Percentiles rank a stretch among this genome's conserved stretches.
Conservation (phyloP, 2,113 vertebrate species). For the Marmota monax region DNA sequence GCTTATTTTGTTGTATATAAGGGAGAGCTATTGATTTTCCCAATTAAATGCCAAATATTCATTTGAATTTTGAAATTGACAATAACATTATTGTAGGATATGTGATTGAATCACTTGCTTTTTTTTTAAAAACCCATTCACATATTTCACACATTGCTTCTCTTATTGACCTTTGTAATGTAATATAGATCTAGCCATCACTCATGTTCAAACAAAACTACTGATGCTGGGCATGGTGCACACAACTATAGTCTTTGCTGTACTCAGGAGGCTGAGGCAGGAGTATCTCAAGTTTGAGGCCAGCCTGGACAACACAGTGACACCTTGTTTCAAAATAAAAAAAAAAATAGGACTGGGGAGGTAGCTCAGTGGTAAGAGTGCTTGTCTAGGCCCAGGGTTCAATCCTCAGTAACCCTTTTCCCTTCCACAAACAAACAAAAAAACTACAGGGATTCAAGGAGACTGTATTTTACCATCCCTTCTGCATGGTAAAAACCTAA, state of each 20-base stretch:
- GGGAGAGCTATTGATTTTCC: not conserved
- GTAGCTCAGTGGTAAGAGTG: not conserved
- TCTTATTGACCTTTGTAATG: conserved; percentile 78
- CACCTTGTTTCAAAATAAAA: not conserved
- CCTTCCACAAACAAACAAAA: not conserved
- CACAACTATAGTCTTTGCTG: not conserved
- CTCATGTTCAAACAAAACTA: conserved; percentile 51
- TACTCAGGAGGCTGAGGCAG: not conserved
- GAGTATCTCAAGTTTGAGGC: not conserved
- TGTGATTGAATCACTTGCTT: conserved; percentile 65
- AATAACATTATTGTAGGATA: conserved; percentile 58
- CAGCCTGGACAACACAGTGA: not conserved
- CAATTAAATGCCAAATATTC: conserved; percentile 61
- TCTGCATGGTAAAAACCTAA: not conserved
- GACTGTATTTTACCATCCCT: conserved; percentile 45
- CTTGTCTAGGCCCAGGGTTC: not conserved
- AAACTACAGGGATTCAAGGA: not conserved
- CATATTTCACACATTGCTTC: conserved; percentile 78
- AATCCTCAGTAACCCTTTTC: not conserved
- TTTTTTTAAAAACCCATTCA: conserved; percentile 71
- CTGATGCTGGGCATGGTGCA: not conserved
- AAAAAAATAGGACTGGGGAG: not conserved
- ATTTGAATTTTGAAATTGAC: conserved; percentile 69
- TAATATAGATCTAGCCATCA: conserved; percentile 52
- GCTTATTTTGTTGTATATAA: conserved; percentile 44